phyloP scores from a whole-genome alignment of 2,888 invertebrate species.

The Nomada ruficornis region DNA sequence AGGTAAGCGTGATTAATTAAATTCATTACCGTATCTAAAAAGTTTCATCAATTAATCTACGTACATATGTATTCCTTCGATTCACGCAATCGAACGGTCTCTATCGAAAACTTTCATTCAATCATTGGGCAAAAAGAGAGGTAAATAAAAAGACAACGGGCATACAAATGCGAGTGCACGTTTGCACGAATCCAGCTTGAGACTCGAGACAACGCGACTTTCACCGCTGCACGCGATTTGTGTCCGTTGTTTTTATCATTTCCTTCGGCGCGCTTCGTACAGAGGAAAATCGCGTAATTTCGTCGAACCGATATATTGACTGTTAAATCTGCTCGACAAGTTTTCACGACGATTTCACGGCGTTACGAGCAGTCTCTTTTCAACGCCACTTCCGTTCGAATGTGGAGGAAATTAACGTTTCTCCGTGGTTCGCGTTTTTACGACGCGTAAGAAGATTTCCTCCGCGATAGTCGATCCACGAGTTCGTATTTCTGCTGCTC shows the following conservation, averaged over 20 bases:
- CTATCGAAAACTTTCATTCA: not conserved
- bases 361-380: conserved; percentile 16
- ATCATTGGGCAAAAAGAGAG: no score
- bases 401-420: conserved; percentile 50
- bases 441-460: conserved; percentile 37
- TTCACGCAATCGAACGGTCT: not conserved
- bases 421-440: conserved; percentile 28
- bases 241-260: conserved; percentile 6
- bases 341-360: conserved; percentile 38
- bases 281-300: conserved; percentile 28
- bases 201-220: conserved; percentile 30
- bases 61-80: not conserved
- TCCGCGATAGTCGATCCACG: conserved; percentile 44
- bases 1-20: conserved; percentile 23
- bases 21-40: not conserved
- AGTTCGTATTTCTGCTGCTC: conserved; percentile 13
- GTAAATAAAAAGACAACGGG: no score
- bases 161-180: no score
- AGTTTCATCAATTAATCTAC: not conserved
- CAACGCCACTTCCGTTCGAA: conserved; percentile 47
- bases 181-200: not conserved
- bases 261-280: not conserved
- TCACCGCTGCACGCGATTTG: conserved; percentile 21
- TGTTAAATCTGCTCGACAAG: conserved; percentile 11
- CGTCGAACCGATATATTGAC: conserved; percentile 3